Conservation (phyloP, 2,113 vertebrate species). For the Hydropotes inermis region DNA sequence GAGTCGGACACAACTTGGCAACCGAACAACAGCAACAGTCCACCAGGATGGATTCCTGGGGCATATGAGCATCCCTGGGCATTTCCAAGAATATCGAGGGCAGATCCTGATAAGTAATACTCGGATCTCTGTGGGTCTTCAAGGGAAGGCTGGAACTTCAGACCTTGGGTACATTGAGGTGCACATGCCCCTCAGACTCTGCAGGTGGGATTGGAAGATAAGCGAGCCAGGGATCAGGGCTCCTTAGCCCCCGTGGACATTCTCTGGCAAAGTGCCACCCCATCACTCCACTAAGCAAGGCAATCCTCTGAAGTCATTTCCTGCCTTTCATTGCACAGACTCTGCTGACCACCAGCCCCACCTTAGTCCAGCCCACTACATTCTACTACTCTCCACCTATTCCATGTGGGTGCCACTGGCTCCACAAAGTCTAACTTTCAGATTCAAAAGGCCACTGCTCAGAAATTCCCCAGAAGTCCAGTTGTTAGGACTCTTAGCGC, state of each 20-base stretch:
- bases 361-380: not conserved
- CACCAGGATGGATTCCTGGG: not conserved
- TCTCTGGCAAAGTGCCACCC: not conserved
- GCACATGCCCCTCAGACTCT: not conserved
- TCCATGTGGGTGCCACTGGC: not conserved
- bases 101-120: no score
- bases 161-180: not conserved
- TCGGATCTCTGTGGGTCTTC: not conserved
- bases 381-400: not conserved
- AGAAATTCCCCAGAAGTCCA: not conserved
- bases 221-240: not conserved
- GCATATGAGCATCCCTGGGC: not conserved
- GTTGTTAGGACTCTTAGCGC: not conserved
- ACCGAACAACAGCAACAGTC: not conserved
- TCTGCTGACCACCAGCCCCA: not conserved
- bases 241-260: not conserved
- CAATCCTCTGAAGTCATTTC: not conserved
- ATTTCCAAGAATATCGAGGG: not conserved
- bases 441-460: not conserved
- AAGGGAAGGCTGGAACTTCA: not conserved
- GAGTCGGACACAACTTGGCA: not conserved
- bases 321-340: not conserved
- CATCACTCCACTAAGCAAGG: not conserved
- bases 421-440: not conserved
- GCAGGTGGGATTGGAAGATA: not conserved